These are phyloP conservation scores for Knipowitschia caucasica DNA, from an alignment of 2,797 vertebrate species.

Conservation along the genomic window DNA sequence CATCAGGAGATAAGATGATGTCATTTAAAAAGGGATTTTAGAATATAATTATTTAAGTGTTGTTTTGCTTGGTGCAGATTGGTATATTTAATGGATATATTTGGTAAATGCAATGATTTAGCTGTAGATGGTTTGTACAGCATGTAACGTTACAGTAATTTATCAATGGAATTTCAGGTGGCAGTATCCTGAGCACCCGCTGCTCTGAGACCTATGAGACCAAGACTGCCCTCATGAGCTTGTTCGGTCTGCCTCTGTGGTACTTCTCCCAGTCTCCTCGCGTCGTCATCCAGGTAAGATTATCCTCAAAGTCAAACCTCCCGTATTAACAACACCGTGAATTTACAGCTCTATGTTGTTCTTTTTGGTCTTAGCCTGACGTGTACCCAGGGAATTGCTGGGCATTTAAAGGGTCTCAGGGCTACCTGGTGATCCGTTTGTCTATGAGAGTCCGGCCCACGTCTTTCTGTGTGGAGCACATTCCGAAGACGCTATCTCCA, in stretches of 20 bases:
- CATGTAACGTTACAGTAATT: not conserved
- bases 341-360: not conserved
- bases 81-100: no score
- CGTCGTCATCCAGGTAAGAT: constrained; percentile 89
- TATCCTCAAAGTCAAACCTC: not conserved
- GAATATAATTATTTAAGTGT: no score
- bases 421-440: constrained; percentile 89
- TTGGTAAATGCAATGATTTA: no score
- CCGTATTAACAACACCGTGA: not conserved
- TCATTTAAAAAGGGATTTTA: no score
- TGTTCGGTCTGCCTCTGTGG: constrained; percentile 93
- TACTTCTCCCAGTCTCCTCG: constrained; percentile 95
- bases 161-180: constrained; percentile 71
- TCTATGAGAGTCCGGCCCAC: constrained; percentile 84
- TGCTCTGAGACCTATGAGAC: constrained; percentile 94
- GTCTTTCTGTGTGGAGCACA: constrained; percentile 89
- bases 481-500: constrained; percentile 88
- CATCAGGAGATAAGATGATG: not conserved
- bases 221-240: constrained; percentile 90
- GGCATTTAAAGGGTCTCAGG: constrained; percentile 93
- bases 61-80: no score
- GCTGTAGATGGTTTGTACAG: no score
- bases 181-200: constrained; percentile 92
- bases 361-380: constrained; percentile 82
- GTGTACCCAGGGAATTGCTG: constrained; percentile 96